These are phyloP conservation scores for Dryobotodes eremita DNA, from an alignment of 2,888 invertebrate species.

Conservation along the genomic window DNA sequence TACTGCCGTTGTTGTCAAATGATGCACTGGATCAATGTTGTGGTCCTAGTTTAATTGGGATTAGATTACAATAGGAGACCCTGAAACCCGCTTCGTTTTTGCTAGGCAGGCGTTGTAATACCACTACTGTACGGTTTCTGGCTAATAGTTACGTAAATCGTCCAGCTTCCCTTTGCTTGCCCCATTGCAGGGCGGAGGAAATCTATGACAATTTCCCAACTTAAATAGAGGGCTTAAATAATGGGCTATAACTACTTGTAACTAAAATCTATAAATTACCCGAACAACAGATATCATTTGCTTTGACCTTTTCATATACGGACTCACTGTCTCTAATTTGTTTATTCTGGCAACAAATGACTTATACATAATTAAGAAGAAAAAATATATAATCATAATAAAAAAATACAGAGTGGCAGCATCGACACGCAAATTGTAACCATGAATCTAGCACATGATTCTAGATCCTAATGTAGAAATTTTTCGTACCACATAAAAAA, in stretches of 20 bases:
- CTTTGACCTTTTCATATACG: background rate
- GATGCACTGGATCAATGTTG: too few relatives aligned
- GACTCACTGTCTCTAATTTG: constrained; percentile 9
- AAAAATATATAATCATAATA: background rate
- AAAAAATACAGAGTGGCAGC: too few relatives aligned
- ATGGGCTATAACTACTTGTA: background rate
- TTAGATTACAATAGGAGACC: background rate
- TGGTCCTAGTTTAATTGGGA: background rate
- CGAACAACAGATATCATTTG: background rate
- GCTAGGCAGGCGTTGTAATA: background rate
- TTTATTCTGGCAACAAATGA: constrained; percentile 10
- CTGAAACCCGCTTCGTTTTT: background rate
- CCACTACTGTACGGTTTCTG: too few relatives aligned
- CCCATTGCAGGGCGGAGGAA: background rate
- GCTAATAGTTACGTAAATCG: background rate
- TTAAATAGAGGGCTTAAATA: background rate
- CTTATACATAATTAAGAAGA: constrained; percentile 28
- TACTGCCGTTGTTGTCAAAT: too few relatives aligned
- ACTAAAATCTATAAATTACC: background rate
- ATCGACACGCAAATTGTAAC: too few relatives aligned
- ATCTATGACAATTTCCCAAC: background rate
- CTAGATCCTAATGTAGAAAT: too few relatives aligned
- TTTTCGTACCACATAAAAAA: too few relatives aligned
- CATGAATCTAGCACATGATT: too few relatives aligned
- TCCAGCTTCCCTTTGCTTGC: too few relatives aligned